Percentiles rank a stretch among this genome's conserved stretches.
These are phyloP conservation scores for Indicator indicator DNA, from an alignment of 2,113 vertebrate genomes.

Conservation along the genomic window DNA sequence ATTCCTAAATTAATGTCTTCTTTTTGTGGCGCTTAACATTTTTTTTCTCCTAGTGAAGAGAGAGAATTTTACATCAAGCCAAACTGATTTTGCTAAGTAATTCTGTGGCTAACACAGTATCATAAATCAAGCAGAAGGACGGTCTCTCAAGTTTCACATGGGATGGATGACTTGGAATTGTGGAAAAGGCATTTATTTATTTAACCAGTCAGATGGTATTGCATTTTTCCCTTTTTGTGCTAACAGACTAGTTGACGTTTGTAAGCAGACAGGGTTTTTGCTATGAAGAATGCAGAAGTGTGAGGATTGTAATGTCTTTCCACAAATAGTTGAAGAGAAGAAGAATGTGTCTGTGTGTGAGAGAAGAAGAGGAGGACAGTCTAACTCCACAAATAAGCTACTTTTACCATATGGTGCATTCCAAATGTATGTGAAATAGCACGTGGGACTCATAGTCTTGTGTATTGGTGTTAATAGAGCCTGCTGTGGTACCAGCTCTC, in stretches of 20 bases:
- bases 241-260: slow-evolving; percentile 14
- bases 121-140: slow-evolving; percentile 73
- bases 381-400: neutral
- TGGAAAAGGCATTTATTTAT: slow-evolving; percentile 74
- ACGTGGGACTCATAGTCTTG: neutral
- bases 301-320: neutral
- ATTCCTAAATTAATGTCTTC: slow-evolving; percentile 80
- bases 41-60: slow-evolving; percentile 22
- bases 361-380: neutral
- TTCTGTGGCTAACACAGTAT: slow-evolving; percentile 53
- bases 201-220: slow-evolving; percentile 50
- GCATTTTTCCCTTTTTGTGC: slow-evolving; percentile 13
- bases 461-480: neutral
- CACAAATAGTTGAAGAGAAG: neutral
- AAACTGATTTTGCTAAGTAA: slow-evolving; percentile 77
- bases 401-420: neutral
- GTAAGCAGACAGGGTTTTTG: slow-evolving; percentile 36
- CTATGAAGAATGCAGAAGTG: slow-evolving; percentile 21
- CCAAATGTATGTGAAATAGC: neutral
- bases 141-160: slow-evolving; percentile 45
- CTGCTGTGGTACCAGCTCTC: neutral
- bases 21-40: slow-evolving; percentile 64
- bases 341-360: neutral
- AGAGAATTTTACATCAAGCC: slow-evolving; percentile 61
- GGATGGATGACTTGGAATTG: slow-evolving; percentile 36